These are phyloP conservation scores for Furnarius figulus DNA, from an alignment of 2,113 vertebrate genomes.

Conservation along the genomic window DNA sequence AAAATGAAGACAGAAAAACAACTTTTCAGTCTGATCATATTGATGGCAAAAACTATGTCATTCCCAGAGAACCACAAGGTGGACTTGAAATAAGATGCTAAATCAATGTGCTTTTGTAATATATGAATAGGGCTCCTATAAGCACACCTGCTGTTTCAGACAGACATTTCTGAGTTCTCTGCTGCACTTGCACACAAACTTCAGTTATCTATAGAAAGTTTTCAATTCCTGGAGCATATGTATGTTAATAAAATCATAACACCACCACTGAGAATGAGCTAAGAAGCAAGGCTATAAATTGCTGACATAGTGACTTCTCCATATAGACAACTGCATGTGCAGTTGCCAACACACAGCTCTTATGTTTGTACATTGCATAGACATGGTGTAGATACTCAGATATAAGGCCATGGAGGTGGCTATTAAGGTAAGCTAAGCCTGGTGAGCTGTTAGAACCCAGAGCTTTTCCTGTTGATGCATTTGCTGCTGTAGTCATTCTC, in stretches of 20 bases:
- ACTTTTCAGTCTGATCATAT: constrained; percentile 16
- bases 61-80: not conserved
- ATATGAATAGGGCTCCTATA: not conserved
- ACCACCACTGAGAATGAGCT: not conserved
- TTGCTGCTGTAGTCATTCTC: not conserved
- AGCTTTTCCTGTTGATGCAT: not conserved
- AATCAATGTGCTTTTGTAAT: constrained; percentile 13
- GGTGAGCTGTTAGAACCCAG: not conserved
- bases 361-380: no score
- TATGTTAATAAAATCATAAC: not conserved
- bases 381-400: not conserved
- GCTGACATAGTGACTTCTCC: not conserved
- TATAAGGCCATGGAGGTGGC: not conserved
- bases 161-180: not conserved
- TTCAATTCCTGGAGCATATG: not conserved
- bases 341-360: not conserved
- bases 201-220: not conserved
- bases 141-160: not conserved
- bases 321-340: not conserved
- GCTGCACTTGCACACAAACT: not conserved
- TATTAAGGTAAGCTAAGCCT: not conserved
- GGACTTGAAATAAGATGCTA: constrained; percentile 19
- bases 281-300: not conserved
- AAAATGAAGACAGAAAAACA: constrained; percentile 59
- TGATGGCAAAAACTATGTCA: constrained; percentile 40